These are phyloP conservation scores for Coturnix japonica DNA, from an alignment of 2,113 vertebrate genomes.

Conservation along the genomic window DNA sequence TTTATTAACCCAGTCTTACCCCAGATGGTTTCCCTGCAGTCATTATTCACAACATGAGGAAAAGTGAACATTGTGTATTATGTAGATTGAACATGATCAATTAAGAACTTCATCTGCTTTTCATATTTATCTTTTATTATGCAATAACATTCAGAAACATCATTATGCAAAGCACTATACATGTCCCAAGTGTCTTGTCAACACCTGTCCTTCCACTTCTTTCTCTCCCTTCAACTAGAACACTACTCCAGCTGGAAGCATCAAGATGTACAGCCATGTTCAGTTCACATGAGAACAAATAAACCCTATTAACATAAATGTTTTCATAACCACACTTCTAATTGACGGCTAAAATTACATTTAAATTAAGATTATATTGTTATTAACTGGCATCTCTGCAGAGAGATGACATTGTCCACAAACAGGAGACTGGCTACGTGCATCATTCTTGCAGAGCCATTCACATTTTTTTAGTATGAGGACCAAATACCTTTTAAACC, in stretches of 20 bases:
- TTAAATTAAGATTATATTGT: background rate
- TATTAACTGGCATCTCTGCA: background rate
- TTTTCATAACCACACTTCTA: background rate
- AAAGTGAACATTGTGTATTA: background rate
- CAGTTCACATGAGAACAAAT: background rate
- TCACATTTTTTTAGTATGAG: background rate
- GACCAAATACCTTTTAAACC: background rate
- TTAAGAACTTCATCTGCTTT: background rate
- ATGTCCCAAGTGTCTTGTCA: background rate
- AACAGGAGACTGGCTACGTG: accelerated
- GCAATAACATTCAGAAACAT: background rate
- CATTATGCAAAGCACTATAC: background rate
- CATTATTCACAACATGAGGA: background rate
- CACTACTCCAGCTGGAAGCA: background rate
- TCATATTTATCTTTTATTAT: background rate
- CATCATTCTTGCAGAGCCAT: background rate
- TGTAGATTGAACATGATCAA: no score
- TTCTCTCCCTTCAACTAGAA: background rate
- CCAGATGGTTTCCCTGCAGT: background rate
- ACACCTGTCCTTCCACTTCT: background rate
- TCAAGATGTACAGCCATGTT: accelerated
- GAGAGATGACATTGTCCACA: background rate
- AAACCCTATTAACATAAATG: background rate
- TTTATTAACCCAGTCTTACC: background rate
- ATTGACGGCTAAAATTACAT: background rate